Evolutionary conservation across 2,113 vertebrate species (phyloP), one percentile per base, ranked within the genome.

Genomic region (Phalacrocorax brasilianus): DNA sequence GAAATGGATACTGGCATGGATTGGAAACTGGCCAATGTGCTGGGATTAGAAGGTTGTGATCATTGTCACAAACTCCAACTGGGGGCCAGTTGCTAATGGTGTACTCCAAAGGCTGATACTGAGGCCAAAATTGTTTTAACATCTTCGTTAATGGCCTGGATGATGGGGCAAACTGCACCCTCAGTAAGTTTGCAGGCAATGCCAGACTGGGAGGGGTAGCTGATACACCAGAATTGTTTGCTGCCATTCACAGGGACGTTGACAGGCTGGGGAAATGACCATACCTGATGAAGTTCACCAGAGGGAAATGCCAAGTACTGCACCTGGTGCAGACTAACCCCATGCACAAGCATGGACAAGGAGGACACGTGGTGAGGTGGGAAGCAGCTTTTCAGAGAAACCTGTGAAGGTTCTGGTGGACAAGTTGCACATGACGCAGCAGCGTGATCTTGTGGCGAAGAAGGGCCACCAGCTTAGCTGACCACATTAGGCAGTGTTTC

Each of bases 1-100:
- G 61, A 67, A 59, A 14, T 22, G 12, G 26, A 19, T 1, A 5
- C 7, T 45, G 52, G 7, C 0, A 1, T 15, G 17, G 35, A 19
- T 5, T 74, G 44, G 53, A 23, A 74, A 61, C 61, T 52, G 12
- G 22, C 6, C 0, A 1, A 11, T 65, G n/a, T 55, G 40, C 49
- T 49, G 7, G n/a, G 28, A 11, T 65, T 23, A 49, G 22, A 53
- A 70, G 33, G 28, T n/a, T 65, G 58, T 42, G n/a, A 40, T 56
- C 10, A 30, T 10, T 63, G 40, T 9, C 85, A 56, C 19, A 33
- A 28, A n/a, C n/a, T 65, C 14, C 22, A 10, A 21, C 18, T 40
- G 28, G 13, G 53, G 45, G 38, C 11, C 11, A 6, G 3, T 53
- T 23, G 47, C 28, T 47, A 47, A 28, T 40, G 33, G 2, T 75